Evolutionary conservation across 2,888 invertebrate species (phyloP).

Genomic region (Leptopilina myrica): DNA sequence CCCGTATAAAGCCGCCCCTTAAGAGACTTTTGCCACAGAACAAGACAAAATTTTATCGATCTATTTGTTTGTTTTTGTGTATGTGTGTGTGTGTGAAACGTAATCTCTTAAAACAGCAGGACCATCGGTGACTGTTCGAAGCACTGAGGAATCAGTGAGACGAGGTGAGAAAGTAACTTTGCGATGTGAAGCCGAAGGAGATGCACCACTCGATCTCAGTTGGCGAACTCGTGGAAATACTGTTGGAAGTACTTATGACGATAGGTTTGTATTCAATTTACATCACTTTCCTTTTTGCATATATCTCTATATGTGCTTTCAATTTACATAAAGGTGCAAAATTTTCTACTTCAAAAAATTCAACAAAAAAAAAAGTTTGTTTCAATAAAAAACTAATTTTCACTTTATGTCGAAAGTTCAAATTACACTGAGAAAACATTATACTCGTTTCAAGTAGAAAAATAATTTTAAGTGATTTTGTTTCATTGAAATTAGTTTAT

Average conservation of each 20-base stretch:
- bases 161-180: constrained; percentile 78
- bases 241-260: constrained; percentile 78
- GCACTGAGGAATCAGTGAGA: constrained; percentile 77
- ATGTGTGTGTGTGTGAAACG: constrained; percentile 10
- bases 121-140: constrained; percentile 77
- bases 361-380: constrained; percentile 46
- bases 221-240: constrained; percentile 78
- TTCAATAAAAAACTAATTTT: no score
- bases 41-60: no score
- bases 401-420: no score
- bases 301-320: no score
- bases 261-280: constrained; percentile 68
- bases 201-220: constrained; percentile 78
- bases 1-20: neutral
- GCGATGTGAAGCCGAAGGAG: constrained; percentile 79
- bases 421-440: no score
- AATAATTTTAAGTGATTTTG: no score
- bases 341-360: constrained; percentile 53
- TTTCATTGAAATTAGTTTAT: no score
- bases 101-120: constrained; percentile 73
- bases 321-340: constrained; percentile 23
- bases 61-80: neutral
- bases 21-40: constrained; percentile 3
- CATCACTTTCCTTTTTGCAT: neutral
- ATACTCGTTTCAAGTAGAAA: no score